These are phyloP conservation scores for Dryoscopus gambensis DNA, from an alignment of 2,113 vertebrate genomes.

Conservation along the genomic window DNA sequence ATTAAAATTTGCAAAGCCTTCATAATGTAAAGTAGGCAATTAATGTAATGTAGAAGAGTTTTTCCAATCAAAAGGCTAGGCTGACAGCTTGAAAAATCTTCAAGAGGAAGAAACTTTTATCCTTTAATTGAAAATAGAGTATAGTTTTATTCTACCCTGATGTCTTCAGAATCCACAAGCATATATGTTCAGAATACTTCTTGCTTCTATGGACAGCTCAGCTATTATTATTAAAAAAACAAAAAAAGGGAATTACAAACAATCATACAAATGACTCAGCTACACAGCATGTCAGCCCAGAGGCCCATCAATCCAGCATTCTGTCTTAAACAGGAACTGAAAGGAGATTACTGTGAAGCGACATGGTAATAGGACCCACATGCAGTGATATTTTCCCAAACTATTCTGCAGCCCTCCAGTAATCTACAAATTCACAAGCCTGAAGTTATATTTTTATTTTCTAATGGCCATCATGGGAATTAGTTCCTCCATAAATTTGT, in stretches of 20 bases:
- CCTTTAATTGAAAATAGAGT: not conserved
- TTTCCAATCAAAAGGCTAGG: not conserved
- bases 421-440: not conserved
- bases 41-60: not conserved
- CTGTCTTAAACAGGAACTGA: not conserved
- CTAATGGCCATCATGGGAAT: not conserved
- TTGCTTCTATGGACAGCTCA: not conserved
- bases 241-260: not conserved
- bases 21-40: rapidly evolving
- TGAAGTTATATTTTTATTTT: not conserved
- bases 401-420: not conserved
- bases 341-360: not conserved
- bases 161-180: not conserved
- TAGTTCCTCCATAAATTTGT: not conserved
- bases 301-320: not conserved
- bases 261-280: not conserved
- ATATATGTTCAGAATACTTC: not conserved
- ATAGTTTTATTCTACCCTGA: not conserved
- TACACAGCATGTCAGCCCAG: not conserved
- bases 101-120: not conserved
- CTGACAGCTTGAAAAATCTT: not conserved
- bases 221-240: not conserved
- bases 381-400: not conserved
- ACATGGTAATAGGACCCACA: not conserved
- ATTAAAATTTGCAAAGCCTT: not conserved